These are phyloP conservation scores for Amia ocellicauda DNA, from an alignment of 2,113 vertebrate species.

Conservation along the genomic window DNA sequence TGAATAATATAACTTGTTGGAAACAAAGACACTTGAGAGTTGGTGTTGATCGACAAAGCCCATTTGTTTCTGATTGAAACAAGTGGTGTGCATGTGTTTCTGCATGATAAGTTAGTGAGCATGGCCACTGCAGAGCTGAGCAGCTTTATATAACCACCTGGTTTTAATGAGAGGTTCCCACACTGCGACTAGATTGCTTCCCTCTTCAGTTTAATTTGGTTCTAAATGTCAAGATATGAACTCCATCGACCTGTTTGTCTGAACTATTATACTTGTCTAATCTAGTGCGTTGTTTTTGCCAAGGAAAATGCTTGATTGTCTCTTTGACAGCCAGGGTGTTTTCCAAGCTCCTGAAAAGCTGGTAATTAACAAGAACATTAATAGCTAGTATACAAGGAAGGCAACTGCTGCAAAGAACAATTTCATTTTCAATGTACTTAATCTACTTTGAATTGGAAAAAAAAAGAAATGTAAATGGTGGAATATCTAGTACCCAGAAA, in stretches of 20 bases:
- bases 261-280: constrained; percentile 29
- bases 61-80: constrained; percentile 31
- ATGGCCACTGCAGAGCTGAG: constrained; percentile 34
- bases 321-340: background rate
- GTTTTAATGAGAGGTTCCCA: constrained; percentile 29
- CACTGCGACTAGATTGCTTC: constrained; percentile 31
- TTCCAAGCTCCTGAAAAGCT: constrained; percentile 29
- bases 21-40: too few relatives aligned
- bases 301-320: background rate
- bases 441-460: too few relatives aligned
- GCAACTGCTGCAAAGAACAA: too few relatives aligned
- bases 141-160: constrained; percentile 5
- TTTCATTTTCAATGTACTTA: too few relatives aligned
- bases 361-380: constrained; percentile 19
- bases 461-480: too few relatives aligned
- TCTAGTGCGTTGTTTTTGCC: constrained; percentile 20
- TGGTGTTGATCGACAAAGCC: background rate
- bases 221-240: constrained; percentile 59
- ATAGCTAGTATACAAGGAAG: background rate
- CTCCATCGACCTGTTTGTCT: constrained; percentile 16
- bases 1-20: too few relatives aligned
- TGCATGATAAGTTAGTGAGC: constrained; percentile 33
- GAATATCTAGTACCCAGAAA: too few relatives aligned
- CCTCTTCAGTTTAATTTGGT: constrained; percentile 52
- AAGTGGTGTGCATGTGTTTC: constrained; percentile 27